These are phyloP conservation scores for Cebus imitator DNA, from an alignment of 2,113 vertebrate genomes.

Conservation along the genomic window DNA sequence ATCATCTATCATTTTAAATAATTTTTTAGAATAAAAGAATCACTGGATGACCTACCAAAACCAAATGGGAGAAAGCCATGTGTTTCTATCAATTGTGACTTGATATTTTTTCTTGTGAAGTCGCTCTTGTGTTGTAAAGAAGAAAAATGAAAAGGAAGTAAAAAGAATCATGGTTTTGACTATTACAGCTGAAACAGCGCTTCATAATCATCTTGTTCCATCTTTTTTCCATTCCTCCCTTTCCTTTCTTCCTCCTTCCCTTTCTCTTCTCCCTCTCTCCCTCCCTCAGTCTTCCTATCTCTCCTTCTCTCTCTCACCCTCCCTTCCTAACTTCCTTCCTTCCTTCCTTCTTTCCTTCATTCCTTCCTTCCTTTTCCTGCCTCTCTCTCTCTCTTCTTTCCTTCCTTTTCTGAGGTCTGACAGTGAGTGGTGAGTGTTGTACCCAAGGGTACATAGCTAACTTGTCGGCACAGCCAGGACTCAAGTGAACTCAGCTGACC, in stretches of 20 bases:
- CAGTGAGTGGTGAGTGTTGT: no score
- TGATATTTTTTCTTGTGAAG: neutral
- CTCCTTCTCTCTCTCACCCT: neutral
- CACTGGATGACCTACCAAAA: neutral
- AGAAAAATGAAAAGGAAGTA: neutral
- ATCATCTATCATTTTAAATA: neutral
- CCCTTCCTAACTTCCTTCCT: no score
- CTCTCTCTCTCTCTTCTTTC: no score
- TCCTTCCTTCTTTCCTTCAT: no score
- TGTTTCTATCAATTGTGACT: neutral
- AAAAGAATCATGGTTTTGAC: neutral
- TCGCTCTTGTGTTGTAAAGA: neutral
- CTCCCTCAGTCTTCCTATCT: neutral
- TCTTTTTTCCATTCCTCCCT: neutral
- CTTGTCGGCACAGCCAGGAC: neutral
- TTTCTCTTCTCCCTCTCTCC: no score
- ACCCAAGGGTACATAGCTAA: neutral
- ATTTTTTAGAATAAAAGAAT: neutral
- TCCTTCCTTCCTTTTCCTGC: fast-evolving
- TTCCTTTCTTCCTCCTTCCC: neutral
- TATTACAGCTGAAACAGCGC: no score
- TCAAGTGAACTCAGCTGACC: neutral
- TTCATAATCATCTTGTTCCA: neutral
- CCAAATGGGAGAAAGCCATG: neutral
- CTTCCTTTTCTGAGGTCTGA: neutral